Conservation (phyloP, 2,113 vertebrate genomes). For the Clupea harengus region DNA sequence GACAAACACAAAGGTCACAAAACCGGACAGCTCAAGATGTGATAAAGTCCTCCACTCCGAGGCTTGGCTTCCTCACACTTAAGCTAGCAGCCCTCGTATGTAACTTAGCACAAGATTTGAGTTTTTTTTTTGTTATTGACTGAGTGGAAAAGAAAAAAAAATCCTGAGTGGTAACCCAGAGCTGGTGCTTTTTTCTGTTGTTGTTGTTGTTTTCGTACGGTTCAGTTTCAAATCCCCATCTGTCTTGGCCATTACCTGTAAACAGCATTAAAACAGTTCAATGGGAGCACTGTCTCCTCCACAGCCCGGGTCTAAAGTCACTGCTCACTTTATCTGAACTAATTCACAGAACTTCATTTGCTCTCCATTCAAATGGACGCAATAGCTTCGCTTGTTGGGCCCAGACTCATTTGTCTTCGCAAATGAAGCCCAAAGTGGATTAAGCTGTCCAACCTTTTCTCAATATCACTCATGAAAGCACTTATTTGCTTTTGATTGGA, state of each 20-base stretch:
- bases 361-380: not conserved
- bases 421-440: conserved; percentile 11
- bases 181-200: not conserved
- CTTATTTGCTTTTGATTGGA: conserved; percentile 12
- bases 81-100: conserved; percentile 28
- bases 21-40: not conserved
- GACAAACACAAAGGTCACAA: not conserved
- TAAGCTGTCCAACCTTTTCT: not conserved
- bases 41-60: not conserved
- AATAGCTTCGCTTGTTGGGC: not conserved
- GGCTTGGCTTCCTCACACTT: not conserved
- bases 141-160: not conserved
- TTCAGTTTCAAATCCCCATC: not conserved
- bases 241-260: not conserved
- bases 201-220: not conserved
- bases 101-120: not conserved
- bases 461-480: not conserved
- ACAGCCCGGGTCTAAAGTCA: not conserved
- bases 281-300: not conserved
- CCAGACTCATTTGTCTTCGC: conserved; percentile 4
- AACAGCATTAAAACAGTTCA: not conserved
- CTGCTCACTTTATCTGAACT: not conserved
- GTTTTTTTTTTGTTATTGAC: not conserved
- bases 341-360: not conserved
- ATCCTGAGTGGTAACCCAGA: not conserved